These are phyloP conservation scores for Origma solitaria DNA, from an alignment of 2,113 vertebrate species.

Conservation along the genomic window DNA sequence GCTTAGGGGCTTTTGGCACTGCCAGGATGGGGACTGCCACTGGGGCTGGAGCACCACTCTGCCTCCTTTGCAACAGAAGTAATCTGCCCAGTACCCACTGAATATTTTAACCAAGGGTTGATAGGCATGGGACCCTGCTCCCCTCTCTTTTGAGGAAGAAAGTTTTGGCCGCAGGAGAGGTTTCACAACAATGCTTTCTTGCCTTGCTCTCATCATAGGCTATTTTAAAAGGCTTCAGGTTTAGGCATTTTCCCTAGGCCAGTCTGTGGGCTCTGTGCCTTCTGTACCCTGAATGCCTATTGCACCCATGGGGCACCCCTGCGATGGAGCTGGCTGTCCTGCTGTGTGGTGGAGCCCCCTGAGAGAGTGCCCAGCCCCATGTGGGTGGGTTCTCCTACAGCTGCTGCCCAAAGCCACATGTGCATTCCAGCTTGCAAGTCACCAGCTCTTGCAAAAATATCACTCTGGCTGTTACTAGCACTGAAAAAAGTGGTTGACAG, in stretches of 20 bases:
- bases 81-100: background rate
- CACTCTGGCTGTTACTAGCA: background rate
- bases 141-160: background rate
- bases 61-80: background rate
- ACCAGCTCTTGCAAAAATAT: background rate
- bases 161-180: background rate
- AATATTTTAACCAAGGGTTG: background rate
- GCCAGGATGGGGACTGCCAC: rapidly evolving
- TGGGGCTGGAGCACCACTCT: background rate
- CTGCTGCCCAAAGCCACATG: background rate
- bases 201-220: background rate
- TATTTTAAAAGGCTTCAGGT: background rate
- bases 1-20: background rate
- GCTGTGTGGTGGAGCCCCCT: rapidly evolving
- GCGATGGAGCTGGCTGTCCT: rapidly evolving
- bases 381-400: background rate
- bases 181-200: background rate
- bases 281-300: rapidly evolving
- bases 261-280: background rate
- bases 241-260: background rate
- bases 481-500: background rate
- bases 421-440: background rate
- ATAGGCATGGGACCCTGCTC: background rate
- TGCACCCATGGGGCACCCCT: background rate
- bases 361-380: background rate